These are phyloP conservation scores for Heliconius aoede DNA, from an alignment of 2,888 invertebrate species.

Conservation along the genomic window DNA sequence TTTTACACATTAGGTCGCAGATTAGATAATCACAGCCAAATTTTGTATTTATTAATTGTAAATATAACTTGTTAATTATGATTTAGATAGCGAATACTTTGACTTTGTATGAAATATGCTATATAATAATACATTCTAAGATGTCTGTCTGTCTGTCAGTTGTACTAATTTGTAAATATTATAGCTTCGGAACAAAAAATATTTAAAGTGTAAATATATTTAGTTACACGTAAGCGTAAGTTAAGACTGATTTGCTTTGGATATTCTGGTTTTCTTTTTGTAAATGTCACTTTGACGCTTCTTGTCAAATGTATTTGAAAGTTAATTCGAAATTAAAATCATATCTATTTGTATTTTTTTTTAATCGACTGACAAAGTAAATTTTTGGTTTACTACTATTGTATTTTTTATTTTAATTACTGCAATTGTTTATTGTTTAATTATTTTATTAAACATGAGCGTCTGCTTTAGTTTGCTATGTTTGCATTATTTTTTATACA, in stretches of 20 bases:
- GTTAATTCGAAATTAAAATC: conserved; percentile 10
- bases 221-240: conserved; percentile 72
- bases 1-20: conserved; percentile 26
- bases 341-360: conserved; percentile 51
- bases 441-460: conserved; percentile 50
- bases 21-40: conserved; percentile 64
- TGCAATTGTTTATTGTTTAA: conserved; percentile 45
- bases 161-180: conserved; percentile 49
- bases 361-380: conserved; percentile 70
- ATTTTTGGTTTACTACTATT: conserved; percentile 58
- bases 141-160: conserved; percentile 3
- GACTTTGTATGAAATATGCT: conserved; percentile 48
- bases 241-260: conserved; percentile 80
- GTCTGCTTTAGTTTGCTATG: conserved; percentile 70
- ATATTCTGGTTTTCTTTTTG: conserved; percentile 37
- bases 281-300: conserved; percentile 6
- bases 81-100: conserved; percentile 75
- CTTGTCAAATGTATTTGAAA: not conserved
- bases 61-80: conserved; percentile 76
- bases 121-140: conserved; percentile 23
- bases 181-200: conserved; percentile 51
- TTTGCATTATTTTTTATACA: conserved; percentile 38
- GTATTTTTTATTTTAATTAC: conserved; percentile 49
- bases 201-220: conserved; percentile 54
- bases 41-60: conserved; percentile 78